Conservation (phyloP, 2,888 invertebrate species). For the Eupithecia centaureata region DNA sequence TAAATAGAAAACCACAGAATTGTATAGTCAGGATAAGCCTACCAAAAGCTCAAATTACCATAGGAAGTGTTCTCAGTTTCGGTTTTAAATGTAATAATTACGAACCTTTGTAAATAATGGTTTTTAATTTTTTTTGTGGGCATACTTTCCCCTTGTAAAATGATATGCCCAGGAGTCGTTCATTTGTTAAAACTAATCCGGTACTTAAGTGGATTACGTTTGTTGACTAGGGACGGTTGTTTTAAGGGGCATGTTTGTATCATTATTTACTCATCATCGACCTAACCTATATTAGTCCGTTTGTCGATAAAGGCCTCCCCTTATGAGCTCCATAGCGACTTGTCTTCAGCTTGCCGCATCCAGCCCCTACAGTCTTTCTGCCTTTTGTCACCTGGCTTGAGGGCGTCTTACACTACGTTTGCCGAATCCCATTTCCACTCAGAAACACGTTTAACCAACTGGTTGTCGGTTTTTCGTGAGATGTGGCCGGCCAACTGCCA, state of each 20-base stretch:
- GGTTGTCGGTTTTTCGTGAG: too few species aligned
- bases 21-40: conserved; percentile 13
- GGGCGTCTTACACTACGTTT: too few species aligned
- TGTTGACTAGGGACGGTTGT: conserved; percentile 21
- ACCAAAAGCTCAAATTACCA: conserved; percentile 22
- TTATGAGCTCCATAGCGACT: too few species aligned
- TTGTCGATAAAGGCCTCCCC: too few species aligned
- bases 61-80: background rate
- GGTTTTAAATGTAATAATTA: background rate
- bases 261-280: too few species aligned
- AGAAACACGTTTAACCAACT: too few species aligned
- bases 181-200: conserved; percentile 35
- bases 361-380: too few species aligned
- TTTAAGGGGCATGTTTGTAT: background rate
- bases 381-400: too few species aligned
- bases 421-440: too few species aligned
- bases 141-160: conserved; percentile 19
- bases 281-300: too few species aligned
- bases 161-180: conserved; percentile 32
- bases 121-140: background rate
- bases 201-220: conserved; percentile 37
- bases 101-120: background rate
- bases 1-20: conserved; percentile 15
- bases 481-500: too few species aligned
- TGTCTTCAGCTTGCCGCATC: too few species aligned